These are phyloP conservation scores for Marcusenius ussheri DNA, from an alignment of 2,113 vertebrate genomes.

Conservation along the genomic window DNA sequence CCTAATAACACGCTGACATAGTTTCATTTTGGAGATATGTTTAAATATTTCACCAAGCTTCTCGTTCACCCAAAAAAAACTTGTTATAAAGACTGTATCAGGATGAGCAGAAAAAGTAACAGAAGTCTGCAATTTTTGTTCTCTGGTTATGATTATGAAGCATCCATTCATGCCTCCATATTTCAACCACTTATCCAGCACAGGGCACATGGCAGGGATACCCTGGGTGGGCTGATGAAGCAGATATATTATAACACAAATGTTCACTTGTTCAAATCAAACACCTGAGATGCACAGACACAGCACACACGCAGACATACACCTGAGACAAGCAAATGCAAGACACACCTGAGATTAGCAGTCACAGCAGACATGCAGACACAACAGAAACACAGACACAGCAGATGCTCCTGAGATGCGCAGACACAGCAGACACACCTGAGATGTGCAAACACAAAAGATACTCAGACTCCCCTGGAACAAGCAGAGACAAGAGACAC, in stretches of 20 bases:
- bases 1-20: not conserved
- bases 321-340: not conserved
- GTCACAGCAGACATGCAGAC: too few species aligned
- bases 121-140: not conserved
- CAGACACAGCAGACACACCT: too few species aligned
- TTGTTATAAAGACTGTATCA: not conserved
- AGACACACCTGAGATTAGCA: not conserved
- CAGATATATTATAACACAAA: not conserved
- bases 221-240: not conserved
- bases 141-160: not conserved
- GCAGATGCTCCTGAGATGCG: too few species aligned
- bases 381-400: too few species aligned
- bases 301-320: not conserved
- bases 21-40: not conserved
- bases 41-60: constrained; percentile 9
- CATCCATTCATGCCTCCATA: not conserved
- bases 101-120: not conserved
- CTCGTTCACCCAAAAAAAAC: not conserved
- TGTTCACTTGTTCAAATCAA: not conserved
- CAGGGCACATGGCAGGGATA: not conserved
- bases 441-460: too few species aligned
- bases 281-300: not conserved
- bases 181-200: not conserved
- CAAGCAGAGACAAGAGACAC: too few species aligned
- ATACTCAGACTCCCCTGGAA: too few species aligned